phyloP scores from a whole-genome alignment of 1,140 invertebrate genomes.

The Acromyrmex heyeri region DNA sequence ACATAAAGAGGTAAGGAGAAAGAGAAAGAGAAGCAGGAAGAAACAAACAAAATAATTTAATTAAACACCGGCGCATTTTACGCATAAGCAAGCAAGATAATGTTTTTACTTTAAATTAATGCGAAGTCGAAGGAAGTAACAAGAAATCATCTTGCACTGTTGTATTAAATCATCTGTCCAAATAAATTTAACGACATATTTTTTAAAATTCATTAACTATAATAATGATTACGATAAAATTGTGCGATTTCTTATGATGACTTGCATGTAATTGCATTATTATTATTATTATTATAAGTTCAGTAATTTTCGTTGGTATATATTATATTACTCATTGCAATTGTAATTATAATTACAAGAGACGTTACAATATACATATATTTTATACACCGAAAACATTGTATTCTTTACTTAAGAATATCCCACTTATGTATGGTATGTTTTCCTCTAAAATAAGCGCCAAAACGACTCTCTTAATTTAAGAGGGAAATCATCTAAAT shows the following conservation, averaged over 20 bases:
- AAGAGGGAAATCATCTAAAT: too few species aligned
- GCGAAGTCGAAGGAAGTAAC: background rate
- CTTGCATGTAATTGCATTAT: background rate
- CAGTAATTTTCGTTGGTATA: background rate
- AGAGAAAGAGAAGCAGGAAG: background rate
- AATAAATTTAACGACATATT: background rate
- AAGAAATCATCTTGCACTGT: background rate
- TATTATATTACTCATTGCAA: background rate
- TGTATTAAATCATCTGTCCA: background rate
- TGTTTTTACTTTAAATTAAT: background rate
- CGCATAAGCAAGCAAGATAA: background rate
- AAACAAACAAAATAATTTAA: slow-evolving; percentile 29
- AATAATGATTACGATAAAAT: slow-evolving; percentile 17
- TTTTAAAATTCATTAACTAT: background rate
- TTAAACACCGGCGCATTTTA: slow-evolving; percentile 1
- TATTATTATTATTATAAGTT: slow-evolving; percentile 8
- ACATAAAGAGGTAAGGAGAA: background rate
- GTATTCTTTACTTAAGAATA: too few species aligned
- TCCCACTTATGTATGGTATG: too few species aligned
- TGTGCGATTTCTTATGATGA: background rate
- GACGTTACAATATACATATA: too few species aligned
- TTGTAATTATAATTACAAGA: slow-evolving; percentile 9
- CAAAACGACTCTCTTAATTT: too few species aligned
- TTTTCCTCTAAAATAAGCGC: too few species aligned
- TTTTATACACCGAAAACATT: too few species aligned